These are phyloP conservation scores for Pachliopta kotzebuea DNA, from an alignment of 2,888 invertebrate genomes.

Conservation along the genomic window DNA sequence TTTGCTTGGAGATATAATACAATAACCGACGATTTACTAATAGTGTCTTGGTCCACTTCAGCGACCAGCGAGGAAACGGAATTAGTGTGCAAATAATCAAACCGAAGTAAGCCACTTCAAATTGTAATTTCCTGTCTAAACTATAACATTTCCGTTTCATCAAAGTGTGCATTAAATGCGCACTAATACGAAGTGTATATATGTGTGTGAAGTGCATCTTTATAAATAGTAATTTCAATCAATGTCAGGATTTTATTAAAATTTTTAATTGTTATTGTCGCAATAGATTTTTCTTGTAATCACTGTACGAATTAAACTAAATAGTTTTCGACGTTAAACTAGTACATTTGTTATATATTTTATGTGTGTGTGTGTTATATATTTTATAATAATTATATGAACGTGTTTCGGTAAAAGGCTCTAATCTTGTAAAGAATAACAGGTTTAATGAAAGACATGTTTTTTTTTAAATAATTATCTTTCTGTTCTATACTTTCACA, in stretches of 20 bases:
- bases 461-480: no score
- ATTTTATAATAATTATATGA: no score
- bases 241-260: neutral
- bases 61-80: neutral
- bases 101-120: constrained; percentile 4
- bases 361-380: no score
- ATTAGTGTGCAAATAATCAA: constrained; percentile 1
- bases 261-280: neutral
- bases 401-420: no score
- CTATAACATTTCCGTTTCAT: constrained; percentile 12
- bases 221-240: neutral
- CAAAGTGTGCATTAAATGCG: constrained; percentile 11
- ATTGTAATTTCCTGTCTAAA: constrained; percentile 21
- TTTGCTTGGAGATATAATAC: neutral
- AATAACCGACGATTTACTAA: no score
- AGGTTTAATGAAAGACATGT: no score
- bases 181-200: neutral
- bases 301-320: no score
- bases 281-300: neutral
- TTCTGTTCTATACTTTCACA: no score
- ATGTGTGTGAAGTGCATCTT: no score
- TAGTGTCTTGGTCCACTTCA: neutral
- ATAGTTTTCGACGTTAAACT: no score
- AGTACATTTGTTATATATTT: no score
- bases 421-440: no score